Base-by-base conservation (phyloP, 2,888 invertebrate genomes). In the Parochlus steinenii region DNA sequence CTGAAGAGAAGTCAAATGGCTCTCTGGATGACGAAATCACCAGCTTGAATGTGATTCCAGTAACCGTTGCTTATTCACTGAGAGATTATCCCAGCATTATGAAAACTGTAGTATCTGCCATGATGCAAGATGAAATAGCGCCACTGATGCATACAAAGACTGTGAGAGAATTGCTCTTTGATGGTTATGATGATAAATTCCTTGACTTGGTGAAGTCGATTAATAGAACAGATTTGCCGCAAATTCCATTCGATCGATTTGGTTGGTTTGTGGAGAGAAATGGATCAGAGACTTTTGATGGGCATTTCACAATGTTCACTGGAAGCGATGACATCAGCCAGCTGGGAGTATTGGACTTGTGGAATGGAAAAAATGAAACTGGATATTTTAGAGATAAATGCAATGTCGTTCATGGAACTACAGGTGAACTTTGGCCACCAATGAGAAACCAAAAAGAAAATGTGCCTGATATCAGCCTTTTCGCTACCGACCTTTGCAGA, bases 181-280 rank as follows among this genome's bases (percentile, higher is more conserved):
- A 81, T 40, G 90, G 90, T 3, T 87, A 80, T 47, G 61, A 75
- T 0, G 89, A 90, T 51, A 58, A 65, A 0, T 48, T 86, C 7
- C 57, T 89, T n/a, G n/a, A n/a, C n/a, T n/a, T n/a, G n/a, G n/a
- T n/a, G n/a, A n/a, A n/a, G n/a, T n/a, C n/a, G n/a, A n/a, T n/a
- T n/a, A n/a, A n/a, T n/a, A n/a, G n/a, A n/a, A n/a, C n/a, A n/a
- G n/a, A n/a, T n/a, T n/a, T n/a, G n/a, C n/a, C n/a, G n/a, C n/a
- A n/a, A n/a, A n/a, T n/a, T n/a, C 81, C 81, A 0, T 78, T 67
- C 46, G 72, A 69, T 20, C 77, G 69, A 48, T 89, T 92, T 55
- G 90, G 80, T 7, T 86, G 87, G 81, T 82, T 90, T 52, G 64
- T 55, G 6, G 62, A 86, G 76, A 71, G 86, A 43, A 87, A 87